Conservation (phyloP, 2,113 vertebrate genomes). For the Prietella phreatophila region DNA sequence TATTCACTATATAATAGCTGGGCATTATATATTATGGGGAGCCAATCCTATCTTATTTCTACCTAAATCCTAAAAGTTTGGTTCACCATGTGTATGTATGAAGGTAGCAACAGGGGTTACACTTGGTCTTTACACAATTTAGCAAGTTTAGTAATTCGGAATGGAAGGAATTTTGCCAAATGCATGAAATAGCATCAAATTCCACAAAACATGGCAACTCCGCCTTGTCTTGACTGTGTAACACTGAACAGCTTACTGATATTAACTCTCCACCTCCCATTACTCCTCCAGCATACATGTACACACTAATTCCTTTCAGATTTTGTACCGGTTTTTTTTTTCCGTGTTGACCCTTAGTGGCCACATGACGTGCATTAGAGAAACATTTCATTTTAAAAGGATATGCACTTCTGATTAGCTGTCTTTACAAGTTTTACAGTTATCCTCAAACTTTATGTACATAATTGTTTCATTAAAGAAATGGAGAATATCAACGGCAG, state of each 20-base stretch:
- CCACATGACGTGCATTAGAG: background rate
- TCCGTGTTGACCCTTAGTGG: background rate
- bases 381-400: conserved; percentile 1
- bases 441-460: background rate
- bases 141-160: background rate
- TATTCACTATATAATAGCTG: too few species aligned
- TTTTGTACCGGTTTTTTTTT: conserved; percentile 10
- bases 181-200: conserved; percentile 49
- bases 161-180: conserved; percentile 38
- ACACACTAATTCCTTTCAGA: conserved; percentile 22
- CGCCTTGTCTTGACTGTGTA: conserved; percentile 25
- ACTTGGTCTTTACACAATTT: background rate
- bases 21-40: background rate
- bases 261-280: conserved; percentile 57
- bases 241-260: conserved; percentile 67
- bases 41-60: background rate
- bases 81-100: background rate
- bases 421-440: background rate
- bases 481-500: background rate
- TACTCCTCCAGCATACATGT: conserved; percentile 5
- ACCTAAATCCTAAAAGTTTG: background rate
- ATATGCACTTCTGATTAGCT: background rate
- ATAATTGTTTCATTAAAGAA: background rate
- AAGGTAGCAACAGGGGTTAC: background rate
- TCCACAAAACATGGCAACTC: conserved; percentile 30